Evolutionary conservation across 2,888 invertebrate species (phyloP).

Genomic region (Hypercompe scribonia): DNA sequence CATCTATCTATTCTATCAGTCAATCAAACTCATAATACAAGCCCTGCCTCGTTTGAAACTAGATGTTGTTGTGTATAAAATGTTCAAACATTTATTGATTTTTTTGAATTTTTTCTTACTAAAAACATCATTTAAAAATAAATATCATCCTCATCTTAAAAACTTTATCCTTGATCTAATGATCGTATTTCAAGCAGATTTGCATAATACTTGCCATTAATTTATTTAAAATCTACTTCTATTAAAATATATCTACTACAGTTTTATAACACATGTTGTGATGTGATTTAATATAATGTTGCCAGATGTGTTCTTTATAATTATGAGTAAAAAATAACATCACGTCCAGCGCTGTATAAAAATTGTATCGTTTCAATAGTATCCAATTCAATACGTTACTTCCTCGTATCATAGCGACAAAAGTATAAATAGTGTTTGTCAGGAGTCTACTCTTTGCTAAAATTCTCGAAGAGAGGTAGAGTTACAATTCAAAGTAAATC

Average conservation of each 20-base stretch:
- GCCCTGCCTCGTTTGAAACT: no score
- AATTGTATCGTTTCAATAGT: background rate
- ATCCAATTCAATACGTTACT: background rate
- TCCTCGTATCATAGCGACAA: background rate
- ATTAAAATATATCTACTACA: background rate
- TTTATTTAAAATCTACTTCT: background rate
- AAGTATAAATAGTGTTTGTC: background rate
- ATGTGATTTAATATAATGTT: slow-evolving; percentile 4
- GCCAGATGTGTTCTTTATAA: slow-evolving; percentile 6
- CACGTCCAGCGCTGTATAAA: background rate
- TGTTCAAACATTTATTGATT: no score
- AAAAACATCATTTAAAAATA: background rate
- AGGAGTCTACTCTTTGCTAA: no score
- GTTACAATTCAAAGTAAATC: no score
- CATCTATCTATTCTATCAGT: no score
- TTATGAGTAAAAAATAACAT: background rate
- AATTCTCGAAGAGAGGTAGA: no score
- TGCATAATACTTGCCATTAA: background rate
- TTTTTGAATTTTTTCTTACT: no score
- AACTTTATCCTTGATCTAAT: background rate
- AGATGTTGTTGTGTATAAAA: no score
- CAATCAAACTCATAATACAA: no score
- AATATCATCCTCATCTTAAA: background rate
- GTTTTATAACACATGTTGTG: background rate
- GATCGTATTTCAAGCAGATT: background rate